phyloP scores from a whole-genome alignment of 2,888 invertebrate genomes.

The Metacarcinus magister region DNA sequence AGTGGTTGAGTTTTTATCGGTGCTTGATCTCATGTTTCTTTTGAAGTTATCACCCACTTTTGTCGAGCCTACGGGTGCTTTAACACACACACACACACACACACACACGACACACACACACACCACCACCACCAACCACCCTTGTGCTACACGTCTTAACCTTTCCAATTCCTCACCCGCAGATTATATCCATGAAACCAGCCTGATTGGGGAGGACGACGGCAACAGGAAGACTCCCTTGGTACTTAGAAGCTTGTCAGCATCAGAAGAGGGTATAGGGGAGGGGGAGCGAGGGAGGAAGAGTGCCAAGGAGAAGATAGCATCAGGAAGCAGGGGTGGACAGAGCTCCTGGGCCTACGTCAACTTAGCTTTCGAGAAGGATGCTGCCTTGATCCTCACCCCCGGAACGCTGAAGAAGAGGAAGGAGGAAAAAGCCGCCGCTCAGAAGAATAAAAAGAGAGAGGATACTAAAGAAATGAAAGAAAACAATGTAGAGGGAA shows the following conservation, averaged over 20 bases:
- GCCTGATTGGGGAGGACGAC: not conserved
- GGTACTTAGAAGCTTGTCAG: not conserved
- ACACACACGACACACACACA: not conserved
- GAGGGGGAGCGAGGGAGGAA: not conserved
- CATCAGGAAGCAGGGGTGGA: not conserved
- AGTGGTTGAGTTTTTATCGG: too few species aligned
- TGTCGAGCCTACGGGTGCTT: too few species aligned
- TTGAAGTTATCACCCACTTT: too few species aligned
- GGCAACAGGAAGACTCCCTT: not conserved
- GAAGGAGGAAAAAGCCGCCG: not conserved
- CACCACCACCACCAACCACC: not conserved
- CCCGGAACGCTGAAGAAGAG: not conserved
- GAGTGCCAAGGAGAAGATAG: not conserved
- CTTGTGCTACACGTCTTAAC: too few species aligned
- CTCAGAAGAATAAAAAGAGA: not conserved
- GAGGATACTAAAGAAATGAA: not conserved
- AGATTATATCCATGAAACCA: not conserved
- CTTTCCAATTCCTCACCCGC: not conserved
- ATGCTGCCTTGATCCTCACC: not conserved
- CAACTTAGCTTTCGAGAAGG: conserved; percentile 11
- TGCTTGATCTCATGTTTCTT: too few species aligned
- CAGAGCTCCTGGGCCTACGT: conserved; percentile 7
- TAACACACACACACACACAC: not conserved
- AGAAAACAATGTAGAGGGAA: not conserved
- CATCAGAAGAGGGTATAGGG: not conserved